phyloP scores from a whole-genome alignment of 2,113 vertebrate genomes.

The Upupa epops region DNA sequence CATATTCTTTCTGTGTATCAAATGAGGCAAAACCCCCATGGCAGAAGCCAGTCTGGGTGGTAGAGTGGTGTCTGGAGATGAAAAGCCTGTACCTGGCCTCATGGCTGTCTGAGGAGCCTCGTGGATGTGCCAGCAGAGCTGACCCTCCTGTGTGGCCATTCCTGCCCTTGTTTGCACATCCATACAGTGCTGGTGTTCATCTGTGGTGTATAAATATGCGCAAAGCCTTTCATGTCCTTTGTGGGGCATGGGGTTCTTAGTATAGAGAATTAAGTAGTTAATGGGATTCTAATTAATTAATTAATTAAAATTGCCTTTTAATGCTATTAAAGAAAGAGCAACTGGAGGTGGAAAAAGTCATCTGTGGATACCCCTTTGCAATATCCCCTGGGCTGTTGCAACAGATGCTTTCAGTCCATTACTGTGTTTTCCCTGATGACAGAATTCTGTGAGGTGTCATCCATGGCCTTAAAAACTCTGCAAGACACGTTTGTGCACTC shows the following conservation, averaged over 20 bases:
- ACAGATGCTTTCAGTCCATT: not conserved
- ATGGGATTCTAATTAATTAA: too few relatives aligned
- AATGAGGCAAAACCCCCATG: not conserved
- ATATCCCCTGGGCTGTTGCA: not conserved
- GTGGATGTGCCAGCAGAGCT: not conserved
- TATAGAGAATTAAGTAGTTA: not conserved
- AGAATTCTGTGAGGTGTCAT: not conserved
- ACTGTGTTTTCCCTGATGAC: not conserved
- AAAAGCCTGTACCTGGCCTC: not conserved
- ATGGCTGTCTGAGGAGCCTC: not conserved
- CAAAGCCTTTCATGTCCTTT: not conserved
- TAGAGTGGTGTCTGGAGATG: not conserved
- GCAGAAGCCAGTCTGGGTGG: not conserved
- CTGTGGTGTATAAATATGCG: not conserved
- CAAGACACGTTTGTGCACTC: fast-evolving
- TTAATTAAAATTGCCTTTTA: too few relatives aligned
- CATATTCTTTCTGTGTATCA: not conserved
- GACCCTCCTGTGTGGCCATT: fast-evolving
- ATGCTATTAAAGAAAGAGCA: too few relatives aligned
- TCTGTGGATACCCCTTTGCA: not conserved
- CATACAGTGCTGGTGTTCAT: fast-evolving
- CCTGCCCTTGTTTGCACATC: not conserved
- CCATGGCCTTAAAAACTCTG: not conserved
- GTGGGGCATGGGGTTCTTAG: not conserved
- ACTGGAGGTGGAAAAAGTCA: not conserved